phyloP scores from a whole-genome alignment of 2,797 vertebrate species.

The Notolabrus celidotus region DNA sequence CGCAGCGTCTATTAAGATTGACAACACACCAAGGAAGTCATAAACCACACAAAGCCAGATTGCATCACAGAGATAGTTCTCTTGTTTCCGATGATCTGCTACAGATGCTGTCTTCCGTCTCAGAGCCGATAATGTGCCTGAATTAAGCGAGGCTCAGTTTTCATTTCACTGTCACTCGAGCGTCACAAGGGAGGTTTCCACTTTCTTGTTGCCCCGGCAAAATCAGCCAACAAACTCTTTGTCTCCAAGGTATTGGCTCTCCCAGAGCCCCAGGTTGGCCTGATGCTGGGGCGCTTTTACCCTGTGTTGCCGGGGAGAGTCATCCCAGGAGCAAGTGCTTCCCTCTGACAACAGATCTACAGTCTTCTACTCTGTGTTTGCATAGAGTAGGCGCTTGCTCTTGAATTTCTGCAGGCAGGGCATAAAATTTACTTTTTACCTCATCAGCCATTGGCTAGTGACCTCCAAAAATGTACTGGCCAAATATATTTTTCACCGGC shows the following conservation, averaged over 20 bases:
- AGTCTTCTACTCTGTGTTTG: not conserved
- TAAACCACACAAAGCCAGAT: constrained; percentile 2
- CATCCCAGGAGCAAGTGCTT: constrained; percentile 53
- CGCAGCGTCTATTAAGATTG: constrained; percentile 3
- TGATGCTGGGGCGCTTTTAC: constrained; percentile 41
- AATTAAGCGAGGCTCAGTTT: constrained; percentile 29
- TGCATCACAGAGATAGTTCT: not conserved
- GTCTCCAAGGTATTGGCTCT: constrained; percentile 75
- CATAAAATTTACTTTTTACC: too few relatives aligned
- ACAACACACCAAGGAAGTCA: constrained; percentile 8
- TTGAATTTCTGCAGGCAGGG: constrained; percentile 34
- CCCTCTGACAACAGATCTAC: constrained; percentile 40
- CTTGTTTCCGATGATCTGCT: constrained; percentile 3
- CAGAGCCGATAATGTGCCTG: constrained; percentile 7
- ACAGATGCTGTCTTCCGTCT: constrained; percentile 10
- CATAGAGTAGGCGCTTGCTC: constrained; percentile 10
- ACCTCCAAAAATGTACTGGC: too few relatives aligned
- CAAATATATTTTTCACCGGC: too few relatives aligned
- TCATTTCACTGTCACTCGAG: constrained; percentile 20
- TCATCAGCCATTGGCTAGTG: too few relatives aligned
- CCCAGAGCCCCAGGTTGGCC: constrained; percentile 43
- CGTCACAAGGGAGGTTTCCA: constrained; percentile 52
- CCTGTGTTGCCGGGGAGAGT: constrained; percentile 61
- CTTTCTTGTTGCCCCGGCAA: constrained; percentile 34
- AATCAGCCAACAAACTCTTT: constrained; percentile 39